A percentile compares a stretch with the other conserved stretches of the same genome.
Evolutionary conservation across 2,888 invertebrate genomes (phyloP).

Genomic region (Dichetophora obliterata): DNA sequence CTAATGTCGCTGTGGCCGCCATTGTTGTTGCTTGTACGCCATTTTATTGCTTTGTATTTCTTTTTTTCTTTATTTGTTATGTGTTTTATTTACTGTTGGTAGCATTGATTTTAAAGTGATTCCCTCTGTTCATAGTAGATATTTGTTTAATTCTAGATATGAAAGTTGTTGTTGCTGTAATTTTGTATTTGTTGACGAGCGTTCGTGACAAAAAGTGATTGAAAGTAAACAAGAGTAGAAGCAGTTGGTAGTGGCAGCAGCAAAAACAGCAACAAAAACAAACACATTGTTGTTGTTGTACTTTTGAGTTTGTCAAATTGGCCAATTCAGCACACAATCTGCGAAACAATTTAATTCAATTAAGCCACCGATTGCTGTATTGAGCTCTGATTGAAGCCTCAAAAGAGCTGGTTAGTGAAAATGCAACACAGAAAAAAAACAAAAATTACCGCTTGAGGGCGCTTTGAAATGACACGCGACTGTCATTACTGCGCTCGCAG

Average conservation of each 20-base stretch:
- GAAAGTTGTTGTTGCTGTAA: conserved; percentile 26
- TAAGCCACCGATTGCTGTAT: conserved; percentile 49
- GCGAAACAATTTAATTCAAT: conserved; percentile 64
- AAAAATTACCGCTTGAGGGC: background rate
- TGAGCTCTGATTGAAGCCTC: conserved; percentile 9
- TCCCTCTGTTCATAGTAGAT: background rate
- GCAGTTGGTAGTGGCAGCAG: background rate
- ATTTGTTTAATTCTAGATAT: conserved; percentile 2
- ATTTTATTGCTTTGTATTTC: conserved; percentile 8
- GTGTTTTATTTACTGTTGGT: background rate
- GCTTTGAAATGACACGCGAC: background rate
- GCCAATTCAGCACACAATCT: conserved; percentile 62
- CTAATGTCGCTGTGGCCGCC: conserved; percentile 48
- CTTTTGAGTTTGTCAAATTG: conserved; percentile 59
- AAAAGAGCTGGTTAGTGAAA: background rate
- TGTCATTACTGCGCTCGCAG: background rate
- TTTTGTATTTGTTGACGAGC: conserved; percentile 56
- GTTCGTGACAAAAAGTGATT: conserved; percentile 68
- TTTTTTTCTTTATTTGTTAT: conserved; percentile 50
- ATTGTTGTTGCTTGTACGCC: conserved; percentile 20
- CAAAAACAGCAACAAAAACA: conserved; percentile 21
- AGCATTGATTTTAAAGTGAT: conserved; percentile 7
- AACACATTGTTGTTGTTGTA: conserved; percentile 45
- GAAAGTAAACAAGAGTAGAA: conserved; percentile 62
- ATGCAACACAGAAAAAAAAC: background rate